Percentiles rank a stretch among this genome's conserved stretches.
phyloP scores from a whole-genome alignment of 1,140 invertebrate species.

The Saccostrea cuccullata region DNA sequence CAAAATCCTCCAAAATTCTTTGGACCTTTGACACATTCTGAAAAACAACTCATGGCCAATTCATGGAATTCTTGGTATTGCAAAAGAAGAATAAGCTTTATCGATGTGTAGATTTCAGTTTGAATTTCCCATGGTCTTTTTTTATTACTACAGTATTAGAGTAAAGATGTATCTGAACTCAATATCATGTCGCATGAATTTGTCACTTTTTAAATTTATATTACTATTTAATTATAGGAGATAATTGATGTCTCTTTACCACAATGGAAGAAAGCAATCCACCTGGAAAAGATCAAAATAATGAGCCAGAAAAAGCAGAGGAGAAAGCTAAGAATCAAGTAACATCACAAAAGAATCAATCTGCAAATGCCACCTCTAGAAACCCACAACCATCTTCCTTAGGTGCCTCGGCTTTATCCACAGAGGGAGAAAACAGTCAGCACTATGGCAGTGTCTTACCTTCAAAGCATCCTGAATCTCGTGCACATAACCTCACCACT shows the following conservation, averaged over 20 bases:
- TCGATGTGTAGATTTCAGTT: too few species aligned
- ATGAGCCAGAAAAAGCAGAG: constrained; percentile 10
- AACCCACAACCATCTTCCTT: constrained; percentile 10
- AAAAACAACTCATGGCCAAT: too few species aligned
- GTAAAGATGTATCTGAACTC: too few species aligned
- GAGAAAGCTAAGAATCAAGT: constrained; percentile 37
- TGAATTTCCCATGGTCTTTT: too few species aligned
- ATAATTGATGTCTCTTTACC: not conserved
- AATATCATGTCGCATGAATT: too few species aligned
- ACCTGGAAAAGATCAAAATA: constrained; percentile 16
- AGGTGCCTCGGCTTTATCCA: not conserved
- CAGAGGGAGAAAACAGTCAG: not conserved
- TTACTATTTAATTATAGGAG: not conserved
- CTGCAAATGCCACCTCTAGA: constrained; percentile 16
- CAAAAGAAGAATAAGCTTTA: too few species aligned
- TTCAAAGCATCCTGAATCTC: not conserved
- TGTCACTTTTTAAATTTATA: too few species aligned
- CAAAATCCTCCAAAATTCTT: too few species aligned
- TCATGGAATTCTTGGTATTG: too few species aligned
- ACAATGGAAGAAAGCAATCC: constrained; percentile 32
- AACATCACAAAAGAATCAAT: constrained; percentile 18
- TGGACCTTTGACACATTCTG: too few species aligned
- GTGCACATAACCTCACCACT: constrained; percentile 1
- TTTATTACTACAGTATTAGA: too few species aligned
- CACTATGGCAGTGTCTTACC: not conserved